Conservation (phyloP, 2,797 vertebrate genomes). For the Artibeus jamaicensis region DNA sequence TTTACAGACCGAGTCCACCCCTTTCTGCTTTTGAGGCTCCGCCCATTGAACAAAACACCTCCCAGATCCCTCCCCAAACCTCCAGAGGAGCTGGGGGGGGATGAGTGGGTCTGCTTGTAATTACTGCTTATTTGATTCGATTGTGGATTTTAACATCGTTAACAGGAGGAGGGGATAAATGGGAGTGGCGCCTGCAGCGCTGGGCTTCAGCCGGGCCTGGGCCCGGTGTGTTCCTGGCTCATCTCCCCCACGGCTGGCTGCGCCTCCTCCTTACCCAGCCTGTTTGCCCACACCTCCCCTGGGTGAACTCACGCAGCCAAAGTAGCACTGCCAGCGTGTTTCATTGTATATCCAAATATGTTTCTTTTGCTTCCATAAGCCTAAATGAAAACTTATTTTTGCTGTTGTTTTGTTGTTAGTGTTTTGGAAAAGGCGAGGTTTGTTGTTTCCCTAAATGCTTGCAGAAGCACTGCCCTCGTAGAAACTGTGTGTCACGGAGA, state of each 20-base stretch:
- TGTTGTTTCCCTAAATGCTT: not conserved
- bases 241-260: not conserved
- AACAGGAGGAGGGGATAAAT: not conserved
- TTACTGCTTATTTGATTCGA: slow-evolving; percentile 30
- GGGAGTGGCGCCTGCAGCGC: not conserved
- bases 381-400: not conserved
- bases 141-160: slow-evolving; percentile 45
- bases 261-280: not conserved
- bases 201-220: not conserved
- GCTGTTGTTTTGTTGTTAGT: not conserved
- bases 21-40: not conserved
- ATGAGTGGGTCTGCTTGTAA: slow-evolving; percentile 17
- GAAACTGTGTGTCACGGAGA: not conserved
- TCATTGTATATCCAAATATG: too few species aligned
- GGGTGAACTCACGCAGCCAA: not conserved
- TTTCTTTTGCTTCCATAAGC: not conserved
- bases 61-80: not conserved
- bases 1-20: not conserved
- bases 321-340: not conserved
- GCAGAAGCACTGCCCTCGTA: not conserved
- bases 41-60: not conserved
- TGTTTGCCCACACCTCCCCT: not conserved
- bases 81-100: not conserved
- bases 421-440: not conserved
- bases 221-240: not conserved